Base-by-base conservation (phyloP, 2,888 invertebrate species). In the Smittia aterrima region DNA sequence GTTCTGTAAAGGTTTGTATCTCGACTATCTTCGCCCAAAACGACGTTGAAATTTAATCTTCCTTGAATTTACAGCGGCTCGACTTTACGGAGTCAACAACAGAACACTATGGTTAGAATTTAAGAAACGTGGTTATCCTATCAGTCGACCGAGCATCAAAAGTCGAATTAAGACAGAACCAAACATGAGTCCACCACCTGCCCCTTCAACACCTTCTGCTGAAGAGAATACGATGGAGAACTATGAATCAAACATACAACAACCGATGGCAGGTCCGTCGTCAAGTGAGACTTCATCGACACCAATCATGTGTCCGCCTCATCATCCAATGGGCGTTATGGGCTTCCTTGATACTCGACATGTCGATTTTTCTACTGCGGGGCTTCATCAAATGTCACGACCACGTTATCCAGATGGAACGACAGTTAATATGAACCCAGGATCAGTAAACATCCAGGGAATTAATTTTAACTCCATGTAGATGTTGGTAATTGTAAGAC, bases 51-150 rank as follows among this genome's bases (percentile, higher is more conserved):
- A 2, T 47, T 16, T 6, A 47, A 47, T 32, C 13, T 47, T 11
- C 47, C 11, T 47, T 47, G 4, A 47, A 3, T n/a, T 47, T 47
- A 47, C 47, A 47, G 93, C 93, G 7, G 93, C 93, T 0, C 85
- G 92, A 71, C 87, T 92, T 83, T 93, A 91, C 81, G 93, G 93
- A 32, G 92, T 93, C 16, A 93, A 93, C 82, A 93, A 93, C 82
- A 86, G 93, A 75, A 93, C 93, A 0, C 84, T 93, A 1, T 93
- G 93, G 93, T 84, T 93, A 47, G 93, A 93, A 80, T 93, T 92
- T 80, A 92, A 92, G 79, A 92, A 92, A 81, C 88, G 91, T 62
- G 93, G 93, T 0, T 93, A 93, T 81, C 92, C 92, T 0, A 91
- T 92, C 79, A 91, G 89, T 79, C 85, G 92, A 77, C 89, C 92